phyloP scores from a whole-genome alignment of 2,797 vertebrate species.

The Echeneis naucrates region DNA sequence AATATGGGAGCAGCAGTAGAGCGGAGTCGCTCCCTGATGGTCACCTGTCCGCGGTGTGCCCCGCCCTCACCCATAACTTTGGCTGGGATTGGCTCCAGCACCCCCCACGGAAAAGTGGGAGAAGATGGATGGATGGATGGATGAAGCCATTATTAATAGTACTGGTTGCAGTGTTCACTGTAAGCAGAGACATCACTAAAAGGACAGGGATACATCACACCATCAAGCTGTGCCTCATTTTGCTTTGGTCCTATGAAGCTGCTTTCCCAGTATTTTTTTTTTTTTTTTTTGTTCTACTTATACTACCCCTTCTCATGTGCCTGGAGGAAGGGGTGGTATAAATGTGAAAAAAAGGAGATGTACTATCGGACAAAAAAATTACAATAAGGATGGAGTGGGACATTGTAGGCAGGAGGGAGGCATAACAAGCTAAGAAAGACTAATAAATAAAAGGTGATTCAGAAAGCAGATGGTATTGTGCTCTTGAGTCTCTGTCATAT shows the following conservation, averaged over 20 bases:
- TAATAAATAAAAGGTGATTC: conserved; percentile 28
- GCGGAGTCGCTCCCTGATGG: too few species aligned
- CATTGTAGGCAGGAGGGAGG: conserved; percentile 32
- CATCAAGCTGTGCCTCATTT: neutral
- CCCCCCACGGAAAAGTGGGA: too few species aligned
- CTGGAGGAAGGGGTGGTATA: conserved; percentile 31
- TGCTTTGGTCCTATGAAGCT: neutral
- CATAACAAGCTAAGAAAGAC: conserved; percentile 34
- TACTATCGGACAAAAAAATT: conserved; percentile 69
- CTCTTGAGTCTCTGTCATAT: conserved; percentile 20
- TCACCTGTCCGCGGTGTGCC: too few species aligned
- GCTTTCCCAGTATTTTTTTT: conserved; percentile 17
- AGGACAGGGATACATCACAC: conserved; percentile 41
- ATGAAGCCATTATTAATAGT: neutral
- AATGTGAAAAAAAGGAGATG: conserved; percentile 44
- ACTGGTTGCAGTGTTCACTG: neutral
- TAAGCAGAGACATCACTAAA: too few species aligned
- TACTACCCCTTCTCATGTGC: conserved; percentile 74
- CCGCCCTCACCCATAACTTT: too few species aligned
- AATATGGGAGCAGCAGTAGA: too few species aligned
- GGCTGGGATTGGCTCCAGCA: too few species aligned
- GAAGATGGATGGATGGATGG: too few species aligned
- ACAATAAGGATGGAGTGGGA: conserved; percentile 49
- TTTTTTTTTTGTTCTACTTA: neutral
- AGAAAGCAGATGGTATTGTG: conserved; percentile 31